Evolutionary conservation across 2,888 invertebrate genomes (phyloP).

Genomic region (Clanis bilineata): DNA sequence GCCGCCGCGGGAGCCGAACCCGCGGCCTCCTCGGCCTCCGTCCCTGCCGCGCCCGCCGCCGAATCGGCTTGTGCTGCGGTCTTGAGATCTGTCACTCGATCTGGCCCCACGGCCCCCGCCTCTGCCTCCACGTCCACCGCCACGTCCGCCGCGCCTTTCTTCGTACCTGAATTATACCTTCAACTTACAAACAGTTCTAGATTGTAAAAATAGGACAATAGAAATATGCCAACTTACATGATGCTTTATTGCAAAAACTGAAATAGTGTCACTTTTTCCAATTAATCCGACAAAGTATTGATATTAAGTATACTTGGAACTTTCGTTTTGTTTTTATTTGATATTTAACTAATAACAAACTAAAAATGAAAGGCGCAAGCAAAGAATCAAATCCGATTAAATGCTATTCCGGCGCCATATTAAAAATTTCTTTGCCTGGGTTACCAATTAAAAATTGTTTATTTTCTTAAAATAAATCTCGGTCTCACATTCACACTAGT

Average conservation of each 20-base stretch:
- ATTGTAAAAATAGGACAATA: constrained; percentile 1
- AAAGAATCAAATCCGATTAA: constrained; percentile 24
- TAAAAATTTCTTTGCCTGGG: too few relatives aligned
- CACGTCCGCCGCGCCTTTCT: constrained; percentile 76
- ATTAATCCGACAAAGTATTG: neutral
- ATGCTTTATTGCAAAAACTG: constrained; percentile 23
- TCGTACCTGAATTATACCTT: constrained; percentile 66
- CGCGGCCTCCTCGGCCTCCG: constrained; percentile 53
- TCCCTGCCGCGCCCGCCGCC: constrained; percentile 51
- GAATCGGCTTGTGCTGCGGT: constrained; percentile 63
- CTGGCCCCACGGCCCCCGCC: constrained; percentile 60
- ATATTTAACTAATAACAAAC: constrained; percentile 10
- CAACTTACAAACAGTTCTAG: neutral
- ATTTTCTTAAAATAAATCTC: too few relatives aligned
- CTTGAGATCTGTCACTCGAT: constrained; percentile 71
- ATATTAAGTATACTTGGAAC: too few relatives aligned
- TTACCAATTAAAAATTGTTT: neutral
- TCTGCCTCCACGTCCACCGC: constrained; percentile 56
- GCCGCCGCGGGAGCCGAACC: constrained; percentile 60
- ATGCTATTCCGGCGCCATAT: constrained; percentile 47
- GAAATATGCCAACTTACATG: constrained; percentile 49
- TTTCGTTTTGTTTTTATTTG: constrained; percentile 1
- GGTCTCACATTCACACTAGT: too few relatives aligned
- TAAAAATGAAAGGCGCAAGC: constrained; percentile 12
- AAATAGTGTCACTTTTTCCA: constrained; percentile 10